A percentile compares a stretch with the other conserved stretches of the same genome.
phyloP scores from a whole-genome alignment of 2,113 vertebrate species.

The Eira barbara region DNA sequence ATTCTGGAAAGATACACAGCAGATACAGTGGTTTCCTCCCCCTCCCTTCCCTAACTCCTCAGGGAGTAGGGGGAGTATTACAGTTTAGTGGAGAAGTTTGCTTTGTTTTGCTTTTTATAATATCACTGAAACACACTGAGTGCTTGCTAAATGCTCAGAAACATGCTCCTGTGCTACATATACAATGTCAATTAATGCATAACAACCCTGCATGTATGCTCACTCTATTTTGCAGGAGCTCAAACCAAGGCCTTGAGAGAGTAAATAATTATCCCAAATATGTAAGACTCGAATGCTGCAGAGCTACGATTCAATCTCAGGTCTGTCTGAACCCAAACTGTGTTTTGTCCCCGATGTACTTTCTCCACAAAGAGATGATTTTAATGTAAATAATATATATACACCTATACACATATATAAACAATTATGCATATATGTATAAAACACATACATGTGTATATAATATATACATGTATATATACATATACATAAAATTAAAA shows the following conservation, averaged over 20 bases:
- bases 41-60: neutral
- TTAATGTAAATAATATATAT: neutral
- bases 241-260: neutral
- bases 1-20: neutral
- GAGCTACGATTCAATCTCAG: neutral
- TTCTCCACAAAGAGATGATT: neutral
- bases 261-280: neutral
- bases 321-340: neutral
- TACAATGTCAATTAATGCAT: neutral
- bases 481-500: neutral
- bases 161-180: no score
- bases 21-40: neutral
- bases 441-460: neutral
- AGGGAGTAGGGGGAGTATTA: neutral
- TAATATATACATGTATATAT: neutral
- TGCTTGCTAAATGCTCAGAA: neutral
- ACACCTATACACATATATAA: neutral
- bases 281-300: neutral
- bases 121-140: neutral
- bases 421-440: neutral
- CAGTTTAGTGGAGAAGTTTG: neutral
- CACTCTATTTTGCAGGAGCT: neutral
- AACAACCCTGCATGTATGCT: neutral
- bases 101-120: neutral
- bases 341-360: neutral